These are phyloP conservation scores for Telmatherina bonti DNA, from an alignment of 2,797 vertebrate species.

Conservation along the genomic window DNA sequence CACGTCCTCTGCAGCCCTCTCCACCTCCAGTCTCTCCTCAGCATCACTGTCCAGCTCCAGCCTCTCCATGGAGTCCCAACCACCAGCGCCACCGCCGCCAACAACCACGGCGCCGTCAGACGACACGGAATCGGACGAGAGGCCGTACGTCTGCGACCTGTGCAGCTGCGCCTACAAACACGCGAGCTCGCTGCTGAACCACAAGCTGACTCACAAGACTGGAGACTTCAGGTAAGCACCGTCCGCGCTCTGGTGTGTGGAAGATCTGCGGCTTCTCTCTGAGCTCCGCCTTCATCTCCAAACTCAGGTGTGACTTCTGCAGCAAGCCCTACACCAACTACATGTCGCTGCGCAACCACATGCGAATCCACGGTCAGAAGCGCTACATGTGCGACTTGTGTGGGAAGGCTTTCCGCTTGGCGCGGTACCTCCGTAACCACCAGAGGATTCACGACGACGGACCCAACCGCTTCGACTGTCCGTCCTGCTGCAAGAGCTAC, in stretches of 20 bases:
- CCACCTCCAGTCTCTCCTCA: slow-evolving; percentile 71
- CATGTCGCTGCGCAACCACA: slow-evolving; percentile 81
- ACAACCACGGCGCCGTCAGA: slow-evolving; percentile 49
- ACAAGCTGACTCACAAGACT: slow-evolving; percentile 88
- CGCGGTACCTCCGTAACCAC: slow-evolving; percentile 80
- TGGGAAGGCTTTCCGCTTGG: slow-evolving; percentile 79
- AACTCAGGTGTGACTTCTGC: slow-evolving; percentile 77
- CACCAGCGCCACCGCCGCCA: slow-evolving; percentile 31
- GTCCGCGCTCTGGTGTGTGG: background rate
- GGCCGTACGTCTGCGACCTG: slow-evolving; percentile 85
- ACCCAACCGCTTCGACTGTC: slow-evolving; percentile 81
- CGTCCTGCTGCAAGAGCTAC: slow-evolving; percentile 81
- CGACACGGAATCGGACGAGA: slow-evolving; percentile 81
- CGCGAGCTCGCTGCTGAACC: slow-evolving; percentile 86
- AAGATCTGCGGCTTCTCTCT: background rate
- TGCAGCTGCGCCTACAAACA: slow-evolving; percentile 89
- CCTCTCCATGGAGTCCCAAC: slow-evolving; percentile 73
- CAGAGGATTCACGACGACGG: slow-evolving; percentile 82
- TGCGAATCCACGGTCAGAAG: slow-evolving; percentile 81
- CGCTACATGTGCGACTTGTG: slow-evolving; percentile 80
- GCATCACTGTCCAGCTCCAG: slow-evolving; percentile 73
- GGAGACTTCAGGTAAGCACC: slow-evolving; percentile 82
- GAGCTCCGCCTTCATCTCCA: background rate
- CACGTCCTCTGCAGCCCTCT: slow-evolving; percentile 70
- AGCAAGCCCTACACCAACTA: slow-evolving; percentile 83